phyloP scores from a whole-genome alignment of 1,140 invertebrate species.

The Leptopilina clavipes region DNA sequence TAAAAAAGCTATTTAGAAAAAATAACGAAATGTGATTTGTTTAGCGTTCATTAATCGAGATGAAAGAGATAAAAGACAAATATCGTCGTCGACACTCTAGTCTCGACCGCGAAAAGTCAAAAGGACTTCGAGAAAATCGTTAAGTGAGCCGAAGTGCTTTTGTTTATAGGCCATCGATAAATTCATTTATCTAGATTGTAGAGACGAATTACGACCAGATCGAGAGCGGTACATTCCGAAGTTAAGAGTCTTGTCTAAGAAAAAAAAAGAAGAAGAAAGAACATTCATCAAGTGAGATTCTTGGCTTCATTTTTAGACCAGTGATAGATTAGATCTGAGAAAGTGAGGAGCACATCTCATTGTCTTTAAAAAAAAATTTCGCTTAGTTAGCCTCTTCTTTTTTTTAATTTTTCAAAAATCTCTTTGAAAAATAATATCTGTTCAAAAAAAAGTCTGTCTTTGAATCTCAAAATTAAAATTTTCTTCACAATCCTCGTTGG shows the following conservation, averaged over 20 bases:
- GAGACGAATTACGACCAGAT: slow-evolving; percentile 36
- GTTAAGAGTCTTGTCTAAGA: slow-evolving; percentile 42
- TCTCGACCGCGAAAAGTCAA: slow-evolving; percentile 35
- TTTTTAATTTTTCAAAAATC: background rate
- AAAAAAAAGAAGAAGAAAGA: slow-evolving; percentile 34
- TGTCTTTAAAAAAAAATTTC: background rate
- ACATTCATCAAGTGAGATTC: slow-evolving; percentile 47
- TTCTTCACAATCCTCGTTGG: too few relatives aligned
- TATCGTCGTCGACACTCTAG: slow-evolving; percentile 39
- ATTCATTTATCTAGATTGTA: slow-evolving; percentile 27
- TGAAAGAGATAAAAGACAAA: slow-evolving; percentile 19
- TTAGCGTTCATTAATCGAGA: slow-evolving; percentile 28
- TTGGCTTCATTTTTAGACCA: background rate
- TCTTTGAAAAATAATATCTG: too few relatives aligned
- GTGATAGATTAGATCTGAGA: slow-evolving; percentile 37
- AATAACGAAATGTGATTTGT: slow-evolving; percentile 3
- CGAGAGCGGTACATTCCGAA: slow-evolving; percentile 52
- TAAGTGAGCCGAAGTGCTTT: slow-evolving; percentile 34
- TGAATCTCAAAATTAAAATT: too few relatives aligned
- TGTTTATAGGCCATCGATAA: slow-evolving; percentile 42
- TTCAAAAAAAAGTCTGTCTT: too few relatives aligned
- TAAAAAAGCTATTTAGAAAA: background rate
- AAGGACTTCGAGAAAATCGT: slow-evolving; percentile 28
- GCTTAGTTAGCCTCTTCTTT: too few relatives aligned
- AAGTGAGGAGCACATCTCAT: slow-evolving; percentile 18